phyloP scores from a whole-genome alignment of 2,797 vertebrate genomes.

The Chloroceryle amazona region DNA sequence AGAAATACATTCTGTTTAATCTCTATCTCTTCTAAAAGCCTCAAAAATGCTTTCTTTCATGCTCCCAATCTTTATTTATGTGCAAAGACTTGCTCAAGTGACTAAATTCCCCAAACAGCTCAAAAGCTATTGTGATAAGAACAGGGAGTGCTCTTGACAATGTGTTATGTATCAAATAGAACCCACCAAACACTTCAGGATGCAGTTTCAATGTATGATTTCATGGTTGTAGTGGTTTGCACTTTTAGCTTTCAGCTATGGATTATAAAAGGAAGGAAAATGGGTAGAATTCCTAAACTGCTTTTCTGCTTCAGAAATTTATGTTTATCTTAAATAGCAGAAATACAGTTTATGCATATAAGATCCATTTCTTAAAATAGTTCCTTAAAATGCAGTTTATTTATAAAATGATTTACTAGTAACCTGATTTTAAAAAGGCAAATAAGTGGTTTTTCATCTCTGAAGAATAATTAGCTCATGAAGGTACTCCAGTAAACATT shows the following conservation, averaged over 20 bases:
- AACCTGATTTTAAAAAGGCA: neutral
- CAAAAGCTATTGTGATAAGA: conserved; percentile 49
- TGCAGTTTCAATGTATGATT: neutral
- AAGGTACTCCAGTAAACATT: neutral
- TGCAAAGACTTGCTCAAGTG: conserved; percentile 1
- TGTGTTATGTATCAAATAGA: neutral
- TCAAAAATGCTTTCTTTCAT: conserved; percentile 15
- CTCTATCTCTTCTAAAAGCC: conserved; percentile 39
- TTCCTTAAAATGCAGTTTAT: neutral
- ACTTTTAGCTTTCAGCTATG: neutral
- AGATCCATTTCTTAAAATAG: neutral
- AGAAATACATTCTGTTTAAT: conserved; percentile 11
- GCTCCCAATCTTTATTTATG: conserved; percentile 19
- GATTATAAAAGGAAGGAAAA: neutral
- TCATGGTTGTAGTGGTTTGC: neutral
- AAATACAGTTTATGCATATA: neutral
- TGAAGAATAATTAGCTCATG: neutral
- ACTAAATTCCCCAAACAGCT: conserved; percentile 59
- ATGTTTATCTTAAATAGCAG: neutral
- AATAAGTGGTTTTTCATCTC: neutral
- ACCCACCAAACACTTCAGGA: neutral
- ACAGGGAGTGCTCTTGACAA: conserved; percentile 29
- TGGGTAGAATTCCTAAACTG: neutral
- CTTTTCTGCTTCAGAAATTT: neutral
- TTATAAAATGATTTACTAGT: neutral